phyloP scores from a whole-genome alignment of 2,797 vertebrate species.

The Podargus strigoides region DNA sequence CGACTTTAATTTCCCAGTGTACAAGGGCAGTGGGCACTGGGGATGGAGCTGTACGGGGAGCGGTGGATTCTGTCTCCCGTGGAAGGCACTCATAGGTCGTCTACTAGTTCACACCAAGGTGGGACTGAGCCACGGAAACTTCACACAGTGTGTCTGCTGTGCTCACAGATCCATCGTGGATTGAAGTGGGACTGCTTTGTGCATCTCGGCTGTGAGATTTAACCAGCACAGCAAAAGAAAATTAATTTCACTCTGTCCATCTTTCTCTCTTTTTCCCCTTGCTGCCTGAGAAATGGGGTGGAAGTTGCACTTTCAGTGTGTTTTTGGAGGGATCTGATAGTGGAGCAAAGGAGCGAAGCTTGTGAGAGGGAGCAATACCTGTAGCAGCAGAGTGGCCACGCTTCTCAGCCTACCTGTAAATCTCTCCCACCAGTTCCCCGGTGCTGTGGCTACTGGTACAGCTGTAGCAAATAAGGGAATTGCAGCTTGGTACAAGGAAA shows the following conservation, averaged over 20 bases:
- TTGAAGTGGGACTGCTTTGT: background rate
- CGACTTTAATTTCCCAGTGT: too few relatives aligned
- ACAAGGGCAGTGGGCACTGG: fast-evolving
- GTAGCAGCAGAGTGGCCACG: background rate
- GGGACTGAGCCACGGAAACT: background rate
- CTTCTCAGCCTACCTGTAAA: background rate
- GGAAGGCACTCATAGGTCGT: background rate
- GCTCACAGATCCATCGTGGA: fast-evolving
- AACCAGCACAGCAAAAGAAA: background rate
- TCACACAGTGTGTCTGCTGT: background rate
- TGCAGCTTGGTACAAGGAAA: background rate
- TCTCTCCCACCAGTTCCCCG: background rate
- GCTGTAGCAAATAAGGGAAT: background rate
- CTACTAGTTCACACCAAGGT: background rate
- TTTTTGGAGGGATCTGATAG: background rate
- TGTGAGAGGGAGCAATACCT: background rate
- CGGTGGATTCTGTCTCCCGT: background rate
- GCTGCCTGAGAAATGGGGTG: background rate
- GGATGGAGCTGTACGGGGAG: fast-evolving
- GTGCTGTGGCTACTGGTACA: background rate
- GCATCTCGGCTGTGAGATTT: background rate
- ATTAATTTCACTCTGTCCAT: fast-evolving
- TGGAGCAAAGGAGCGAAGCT: background rate
- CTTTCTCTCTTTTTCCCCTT: background rate
- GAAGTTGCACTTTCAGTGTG: background rate